Conservation (phyloP, 2,113 vertebrate genomes). For the Neolamprologus kungweensis region DNA sequence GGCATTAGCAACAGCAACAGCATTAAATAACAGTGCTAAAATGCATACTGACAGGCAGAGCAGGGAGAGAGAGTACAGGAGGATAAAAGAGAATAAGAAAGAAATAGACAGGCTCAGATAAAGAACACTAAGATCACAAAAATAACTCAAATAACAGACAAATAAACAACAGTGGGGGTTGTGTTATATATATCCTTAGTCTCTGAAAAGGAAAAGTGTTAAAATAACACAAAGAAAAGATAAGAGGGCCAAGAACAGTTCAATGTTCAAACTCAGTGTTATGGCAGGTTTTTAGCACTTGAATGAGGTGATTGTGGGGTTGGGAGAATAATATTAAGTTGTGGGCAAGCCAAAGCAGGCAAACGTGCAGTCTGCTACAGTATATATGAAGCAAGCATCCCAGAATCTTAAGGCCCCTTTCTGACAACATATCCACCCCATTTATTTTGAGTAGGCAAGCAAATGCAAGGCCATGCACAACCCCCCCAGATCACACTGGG, state of each 20-base stretch:
- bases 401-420: background rate
- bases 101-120: background rate
- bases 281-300: background rate
- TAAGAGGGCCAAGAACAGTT: background rate
- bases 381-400: background rate
- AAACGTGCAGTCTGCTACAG: conserved; percentile 12
- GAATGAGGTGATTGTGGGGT: background rate
- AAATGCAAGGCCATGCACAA: conserved; percentile 53
- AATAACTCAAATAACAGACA: conserved; percentile 29
- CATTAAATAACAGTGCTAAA: background rate
- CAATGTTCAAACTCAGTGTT: background rate
- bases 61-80: background rate
- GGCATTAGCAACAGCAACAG: background rate
- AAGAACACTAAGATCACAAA: conserved; percentile 35
- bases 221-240: conserved; percentile 11
- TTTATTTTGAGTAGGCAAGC: conserved; percentile 21
- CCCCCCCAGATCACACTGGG: background rate
- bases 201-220: conserved; percentile 35
- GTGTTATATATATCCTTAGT: background rate
- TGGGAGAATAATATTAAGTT: background rate
- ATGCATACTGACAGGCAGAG: background rate
- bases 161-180: background rate
- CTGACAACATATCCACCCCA: background rate
- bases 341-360: conserved; percentile 17
- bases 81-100: background rate